Base-by-base conservation (phyloP, 2,888 invertebrate species). In the Drosophila lacicola region DNA sequence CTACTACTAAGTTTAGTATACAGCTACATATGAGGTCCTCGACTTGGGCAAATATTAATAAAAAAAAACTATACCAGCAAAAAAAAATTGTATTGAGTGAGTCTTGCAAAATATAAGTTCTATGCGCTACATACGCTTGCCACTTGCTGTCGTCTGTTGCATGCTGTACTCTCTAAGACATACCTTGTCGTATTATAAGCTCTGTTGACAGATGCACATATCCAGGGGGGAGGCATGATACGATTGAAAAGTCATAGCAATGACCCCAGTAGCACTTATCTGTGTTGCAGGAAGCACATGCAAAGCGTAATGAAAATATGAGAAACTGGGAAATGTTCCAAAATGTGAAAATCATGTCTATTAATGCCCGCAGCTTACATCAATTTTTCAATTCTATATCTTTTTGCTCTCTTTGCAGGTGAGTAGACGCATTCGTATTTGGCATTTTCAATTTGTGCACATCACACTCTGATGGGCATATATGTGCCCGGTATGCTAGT, bases 381-480 rank as follows among this genome's bases (percentile, higher is more conserved):
- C 63, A 36, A 63, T 64, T 55, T 45, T 45, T 36, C 14, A 60
- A 46, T 62, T 14, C 37, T 41, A 29, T 42, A 33, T 64, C 41
- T 42, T 49, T 68, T 72, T 55, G 41, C 60, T 82, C 64, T 78
- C 51, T 56, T 84, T 88, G 50, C 84, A 85, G 84, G 84, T 85
- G 84, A 85, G 84, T 85, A 68, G 36, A 37, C 21, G 64, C n/a
- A 25, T 51, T 14, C 64, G 29, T 46, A 46, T 61, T 47, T 74
- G 63, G 37, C 54, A 71, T 63, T 55, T 72, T 63, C 74, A 66
- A 79, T 74, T 71, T 70, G 57, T 62, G 66, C 58, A 47, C 54
- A 71, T 50, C 47, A 37, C 47, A 37, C 10, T 14, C 44, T 21
- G 34, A 41, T 42, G 54, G 34, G 44, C 33, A 53, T 41, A 21